Base-by-base conservation (phyloP, 1,140 invertebrate species). In the Ooceraea biroi region DNA sequence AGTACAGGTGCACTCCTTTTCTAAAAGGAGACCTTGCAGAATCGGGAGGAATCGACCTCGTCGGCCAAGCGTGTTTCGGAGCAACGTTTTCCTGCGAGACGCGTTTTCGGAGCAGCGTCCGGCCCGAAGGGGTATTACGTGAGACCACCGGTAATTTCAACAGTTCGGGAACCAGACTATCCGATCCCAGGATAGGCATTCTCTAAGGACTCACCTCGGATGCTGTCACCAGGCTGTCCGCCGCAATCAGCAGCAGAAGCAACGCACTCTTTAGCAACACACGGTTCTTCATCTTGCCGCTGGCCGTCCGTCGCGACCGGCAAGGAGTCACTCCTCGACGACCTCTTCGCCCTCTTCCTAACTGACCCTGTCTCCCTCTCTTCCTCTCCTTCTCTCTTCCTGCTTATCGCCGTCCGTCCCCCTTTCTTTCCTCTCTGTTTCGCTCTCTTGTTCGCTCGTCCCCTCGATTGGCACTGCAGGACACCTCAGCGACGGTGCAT, bases 121-220 rank as follows among this genome's bases (percentile, higher is more conserved):
- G 27, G 7, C n/a, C 17, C n/a, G 30, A 46, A 36, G 3, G 22
- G 25, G 4, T 66, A 66, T 80, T 25, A 44, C 12, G 25, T 25
- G 41, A 14, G 48, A 77, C 7, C 11, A 17, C 8, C 7, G 22
- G 1, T 61, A 77, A 74, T 78, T 57, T 68, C 76, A 12, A 57
- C 19, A 27, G 50, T 30, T 30, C 36, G 65, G 36, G 65, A 36
- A 80, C n/a, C 65, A 22, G n/a, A 27, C 22, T 44, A 12, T 44
- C 22, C 36, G 66, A 11, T 44, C 12, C 10, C 48, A 41, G 25
- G 27, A 66, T 27, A 4, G 7, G 12, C 0, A 61, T 41, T 69
- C 22, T 52, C 3, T 4, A 46, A 82, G 69, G 36, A 82, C 90
- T 87, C 69, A 91, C 90, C 89, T 88, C 87, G n/a, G 46, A 83